Conservation (phyloP, 1,140 invertebrate genomes). For the Rhopalosiphum padi region DNA sequence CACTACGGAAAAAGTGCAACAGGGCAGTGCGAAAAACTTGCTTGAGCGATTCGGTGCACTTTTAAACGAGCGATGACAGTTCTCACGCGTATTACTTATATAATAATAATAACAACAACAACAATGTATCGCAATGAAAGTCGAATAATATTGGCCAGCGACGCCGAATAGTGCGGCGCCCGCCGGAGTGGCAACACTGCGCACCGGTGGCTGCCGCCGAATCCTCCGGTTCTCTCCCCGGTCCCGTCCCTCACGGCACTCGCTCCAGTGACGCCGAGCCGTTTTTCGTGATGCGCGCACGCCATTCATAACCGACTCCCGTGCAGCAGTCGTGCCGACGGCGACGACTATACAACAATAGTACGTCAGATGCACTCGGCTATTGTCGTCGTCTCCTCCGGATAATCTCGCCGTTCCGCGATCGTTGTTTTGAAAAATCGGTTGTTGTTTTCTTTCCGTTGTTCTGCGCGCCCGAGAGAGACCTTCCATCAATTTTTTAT, state of each 20-base stretch:
- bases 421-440: background rate
- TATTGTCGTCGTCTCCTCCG: slow-evolving; percentile 4
- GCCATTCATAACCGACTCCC: slow-evolving; percentile 10
- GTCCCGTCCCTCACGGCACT: background rate
- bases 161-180: background rate
- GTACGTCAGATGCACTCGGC: background rate
- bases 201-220: background rate
- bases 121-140: background rate
- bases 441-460: background rate
- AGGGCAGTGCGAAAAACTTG: background rate
- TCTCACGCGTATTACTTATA: background rate
- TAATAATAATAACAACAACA: background rate
- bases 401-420: background rate
- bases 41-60: background rate
- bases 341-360: background rate
- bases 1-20: background rate
- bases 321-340: background rate
- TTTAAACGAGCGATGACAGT: background rate
- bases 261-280: slow-evolving; percentile 18
- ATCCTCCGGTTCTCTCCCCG: slow-evolving; percentile 7
- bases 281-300: background rate
- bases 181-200: slow-evolving; percentile 27
- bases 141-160: background rate
- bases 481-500: background rate
- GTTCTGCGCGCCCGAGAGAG: background rate